Evolutionary conservation across 2,888 invertebrate species (phyloP), one percentile per base, ranked within the genome.

Genomic region (Thymelicus acteon): DNA sequence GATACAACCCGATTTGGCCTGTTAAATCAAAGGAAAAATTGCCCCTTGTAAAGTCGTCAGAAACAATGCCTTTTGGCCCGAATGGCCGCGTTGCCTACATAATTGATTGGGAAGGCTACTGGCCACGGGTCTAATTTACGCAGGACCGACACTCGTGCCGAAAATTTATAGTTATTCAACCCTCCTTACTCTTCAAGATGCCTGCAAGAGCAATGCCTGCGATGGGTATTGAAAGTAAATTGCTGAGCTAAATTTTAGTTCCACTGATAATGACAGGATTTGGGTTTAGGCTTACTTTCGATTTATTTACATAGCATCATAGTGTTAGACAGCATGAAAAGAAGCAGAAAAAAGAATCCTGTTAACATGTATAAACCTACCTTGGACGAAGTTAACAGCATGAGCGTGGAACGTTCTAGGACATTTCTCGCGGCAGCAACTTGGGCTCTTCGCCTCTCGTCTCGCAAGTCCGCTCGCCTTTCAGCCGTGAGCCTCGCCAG

Each of bases 301-400:
- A 8, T 7, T 44, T 7, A 2, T 44, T 10, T 44, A 10, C 7
- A 44, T 44, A 44, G 7, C 7, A 40, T 2, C 39, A 40, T 6
- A 40, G 7, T 40, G 10, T 31, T 31, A 31, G 31, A 31, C 31
- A 31, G 31, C 31, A 31, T 31, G 31, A 3, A 31, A 31, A 31
- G 31, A 31, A 31, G 5, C 3, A 31, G 31, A 31, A 31, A 31
- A 31, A 31, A 31, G 31, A 31, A 31, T 31, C 3, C 3, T 31
- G 31, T 31, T 31, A 3, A 40, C 15, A 19, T 52, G 44, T 40
- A 10, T 13, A 19, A 47, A 8, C 37, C 84, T 90, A 97, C 97
- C 95, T 99, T 99, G 77, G 99, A 99, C 48, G 99, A 98, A 52
- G 99, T 99, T 72, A 99, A 95, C 62, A 99, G 95, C 96, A 99